These are phyloP conservation scores for Heteromurus nitidus DNA, from an alignment of 2,888 invertebrate species.

Conservation along the genomic window DNA sequence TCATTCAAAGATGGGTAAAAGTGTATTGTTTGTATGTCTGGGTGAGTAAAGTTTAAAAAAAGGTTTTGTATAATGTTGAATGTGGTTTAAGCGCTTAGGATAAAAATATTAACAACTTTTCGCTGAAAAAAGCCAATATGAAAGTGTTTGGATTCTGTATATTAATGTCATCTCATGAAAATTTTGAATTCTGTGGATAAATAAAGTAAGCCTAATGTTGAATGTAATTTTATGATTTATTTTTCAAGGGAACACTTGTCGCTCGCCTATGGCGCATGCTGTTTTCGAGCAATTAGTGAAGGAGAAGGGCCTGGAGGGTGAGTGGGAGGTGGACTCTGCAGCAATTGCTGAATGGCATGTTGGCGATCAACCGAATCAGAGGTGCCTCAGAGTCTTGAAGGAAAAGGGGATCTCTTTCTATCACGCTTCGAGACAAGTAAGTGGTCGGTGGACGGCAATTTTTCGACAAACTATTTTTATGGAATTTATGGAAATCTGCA, in stretches of 20 bases:
- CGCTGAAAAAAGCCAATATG: too few species aligned
- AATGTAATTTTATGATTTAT: background rate
- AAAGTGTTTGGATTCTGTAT: too few species aligned
- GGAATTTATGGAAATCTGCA: too few species aligned
- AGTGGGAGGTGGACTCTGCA: conserved; percentile 93
- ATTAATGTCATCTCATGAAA: too few species aligned
- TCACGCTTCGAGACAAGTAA: conserved; percentile 88
- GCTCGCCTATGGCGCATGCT: conserved; percentile 96
- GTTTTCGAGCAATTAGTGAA: conserved; percentile 88
- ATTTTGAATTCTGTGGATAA: too few species aligned
- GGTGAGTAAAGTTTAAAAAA: too few species aligned
- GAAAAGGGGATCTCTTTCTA: conserved; percentile 83
- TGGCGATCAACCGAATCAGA: conserved; percentile 86
- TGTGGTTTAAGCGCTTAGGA: too few species aligned
- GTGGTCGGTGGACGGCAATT: too few species aligned
- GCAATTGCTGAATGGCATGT: conserved; percentile 93
- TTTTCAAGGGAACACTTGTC: conserved; percentile 90
- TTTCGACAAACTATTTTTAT: too few species aligned
- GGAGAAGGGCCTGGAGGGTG: conserved; percentile 79
- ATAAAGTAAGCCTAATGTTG: too few species aligned
- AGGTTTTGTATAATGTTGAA: too few species aligned
- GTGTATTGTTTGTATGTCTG: conserved; percentile 59
- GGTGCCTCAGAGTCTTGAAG: conserved; percentile 84
- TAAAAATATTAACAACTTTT: too few species aligned
- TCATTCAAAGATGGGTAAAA: conserved; percentile 44